Evolutionary conservation across 2,113 vertebrate species (phyloP).

Genomic region (Perognathus longimembris): DNA sequence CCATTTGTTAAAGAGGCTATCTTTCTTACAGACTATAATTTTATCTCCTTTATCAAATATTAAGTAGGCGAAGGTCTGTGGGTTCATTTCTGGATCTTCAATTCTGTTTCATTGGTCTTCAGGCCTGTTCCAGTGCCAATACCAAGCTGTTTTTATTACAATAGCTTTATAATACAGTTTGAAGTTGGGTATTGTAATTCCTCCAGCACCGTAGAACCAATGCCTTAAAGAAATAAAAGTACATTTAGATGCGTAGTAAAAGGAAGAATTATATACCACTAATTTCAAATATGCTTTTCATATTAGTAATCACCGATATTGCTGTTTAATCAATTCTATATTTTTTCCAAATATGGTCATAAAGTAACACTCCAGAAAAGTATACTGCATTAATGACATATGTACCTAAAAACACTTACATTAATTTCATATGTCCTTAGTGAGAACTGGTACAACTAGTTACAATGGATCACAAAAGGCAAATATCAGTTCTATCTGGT

Average conservation of each 20-base stretch:
- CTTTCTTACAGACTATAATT: too few relatives aligned
- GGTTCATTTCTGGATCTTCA: too few relatives aligned
- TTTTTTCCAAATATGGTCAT: not conserved
- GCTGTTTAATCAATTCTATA: not conserved
- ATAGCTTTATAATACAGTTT: too few relatives aligned
- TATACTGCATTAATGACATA: not conserved
- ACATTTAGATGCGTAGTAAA: not conserved
- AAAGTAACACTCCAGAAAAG: not conserved
- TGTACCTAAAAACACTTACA: not conserved
- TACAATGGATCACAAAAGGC: not conserved
- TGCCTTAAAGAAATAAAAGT: not conserved
- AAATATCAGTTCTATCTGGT: constrained; percentile 51
- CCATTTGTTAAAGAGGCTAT: too few relatives aligned
- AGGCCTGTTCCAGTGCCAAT: too few relatives aligned
- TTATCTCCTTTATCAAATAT: too few relatives aligned
- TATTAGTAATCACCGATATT: not conserved
- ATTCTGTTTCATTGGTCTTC: too few relatives aligned
- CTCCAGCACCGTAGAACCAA: too few relatives aligned
- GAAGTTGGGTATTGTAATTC: too few relatives aligned
- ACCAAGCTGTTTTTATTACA: too few relatives aligned
- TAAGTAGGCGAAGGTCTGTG: too few relatives aligned
- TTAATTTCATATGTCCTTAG: not conserved
- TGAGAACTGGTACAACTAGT: not conserved
- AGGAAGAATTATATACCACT: not conserved
- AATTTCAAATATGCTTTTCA: not conserved